Conservation (phyloP, 2,888 invertebrate genomes). For the Lithodes maja region DNA sequence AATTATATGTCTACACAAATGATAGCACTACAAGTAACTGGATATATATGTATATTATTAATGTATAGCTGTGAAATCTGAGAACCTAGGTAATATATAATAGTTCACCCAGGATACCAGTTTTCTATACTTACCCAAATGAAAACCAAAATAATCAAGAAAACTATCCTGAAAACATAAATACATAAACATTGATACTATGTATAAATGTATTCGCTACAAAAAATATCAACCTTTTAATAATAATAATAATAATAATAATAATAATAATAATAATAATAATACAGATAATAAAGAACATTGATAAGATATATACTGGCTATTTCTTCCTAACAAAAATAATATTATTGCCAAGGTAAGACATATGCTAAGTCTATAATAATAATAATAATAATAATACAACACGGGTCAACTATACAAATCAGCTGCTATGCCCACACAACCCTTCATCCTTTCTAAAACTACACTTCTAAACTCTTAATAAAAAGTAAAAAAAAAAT, state of each 20-base stretch:
- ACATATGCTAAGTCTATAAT: too few relatives aligned
- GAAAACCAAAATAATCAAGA: conserved; percentile 20
- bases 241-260: too few relatives aligned
- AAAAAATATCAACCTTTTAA: too few relatives aligned
- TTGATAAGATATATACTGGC: too few relatives aligned
- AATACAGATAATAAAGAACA: too few relatives aligned
- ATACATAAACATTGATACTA: not conserved
- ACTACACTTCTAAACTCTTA: not conserved
- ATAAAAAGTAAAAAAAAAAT: not conserved
- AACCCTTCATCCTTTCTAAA: not conserved
- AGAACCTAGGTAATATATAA: not conserved
- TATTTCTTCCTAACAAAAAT: too few relatives aligned
- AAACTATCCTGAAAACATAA: not conserved
- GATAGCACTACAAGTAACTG: not conserved
- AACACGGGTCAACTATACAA: too few relatives aligned
- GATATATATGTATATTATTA: not conserved
- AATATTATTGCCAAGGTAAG: too few relatives aligned
- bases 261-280: too few relatives aligned
- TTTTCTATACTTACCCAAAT: not conserved
- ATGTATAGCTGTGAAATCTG: not conserved
- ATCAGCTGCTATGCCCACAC: not conserved
- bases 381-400: too few relatives aligned
- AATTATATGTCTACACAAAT: not conserved
- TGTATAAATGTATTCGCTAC: not conserved
- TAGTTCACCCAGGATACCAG: not conserved